Base-by-base conservation (phyloP, 2,113 vertebrate species). In the Turdus rufiventris region DNA sequence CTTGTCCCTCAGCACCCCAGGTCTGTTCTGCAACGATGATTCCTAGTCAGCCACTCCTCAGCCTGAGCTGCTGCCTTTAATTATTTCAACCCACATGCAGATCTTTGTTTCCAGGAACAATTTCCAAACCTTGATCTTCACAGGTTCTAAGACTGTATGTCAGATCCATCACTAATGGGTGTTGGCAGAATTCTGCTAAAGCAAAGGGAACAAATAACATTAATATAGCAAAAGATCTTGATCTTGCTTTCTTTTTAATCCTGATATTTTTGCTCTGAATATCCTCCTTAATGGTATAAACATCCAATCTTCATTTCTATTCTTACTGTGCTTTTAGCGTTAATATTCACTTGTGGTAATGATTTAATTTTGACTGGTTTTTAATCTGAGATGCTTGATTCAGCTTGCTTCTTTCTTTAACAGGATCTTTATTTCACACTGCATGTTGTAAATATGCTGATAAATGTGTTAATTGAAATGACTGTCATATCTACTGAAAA, bases 401-500 rank as follows among this genome's bases (percentile, higher is more conserved):
- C 89, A 90, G 71, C 60, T 95, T 85, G 42, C 58, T 89, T 93
- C 25, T 0, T 77, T 77, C 78, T 83, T 91, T 88, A 72, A 47
- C 38, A 85, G 43, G 60, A 84, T 94, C 85, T 85, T 95, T 95
- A 89, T 93, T 93, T 94, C 88, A 75, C 34, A 4, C 85, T 91
- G 72, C 60, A 77, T 84, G 67, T 50, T 91, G 93, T 88, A 96
- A 95, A 93, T 95, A 91, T 2, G 12, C 72, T 91, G 85, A 95
- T 80, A 91, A 96, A 91, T 80, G 93, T 94, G 94, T 86, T 97
- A 96, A 95, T 94, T 95, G 93, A 94, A 96, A 93, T 72, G 78
- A 91, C 63, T 96, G 89, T 94, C 85, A 97, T 79, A 79, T 80
- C 47, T 45, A 80, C 53, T 73, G 89, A 93, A 96, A 95, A 86